A percentile compares a stretch with the other conserved stretches of the same genome.
These are phyloP conservation scores for Astreopora myriophthalma DNA, from an alignment of 64 coral and sea anemone genomes.

Conservation along the genomic window DNA sequence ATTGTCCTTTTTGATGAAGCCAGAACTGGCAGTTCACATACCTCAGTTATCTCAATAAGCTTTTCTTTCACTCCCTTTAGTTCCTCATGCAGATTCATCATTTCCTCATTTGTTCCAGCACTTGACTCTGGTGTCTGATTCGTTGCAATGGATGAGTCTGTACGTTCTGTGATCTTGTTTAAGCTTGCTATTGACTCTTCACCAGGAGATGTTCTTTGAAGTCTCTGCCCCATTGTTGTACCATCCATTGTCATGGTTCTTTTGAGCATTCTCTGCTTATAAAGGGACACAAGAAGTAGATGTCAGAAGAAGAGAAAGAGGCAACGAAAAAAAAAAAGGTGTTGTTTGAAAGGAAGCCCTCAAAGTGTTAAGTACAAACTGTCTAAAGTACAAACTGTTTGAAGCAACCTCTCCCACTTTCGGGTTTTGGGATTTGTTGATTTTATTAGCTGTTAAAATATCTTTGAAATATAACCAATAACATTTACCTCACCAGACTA, in stretches of 20 bases:
- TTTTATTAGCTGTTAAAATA: too few relatives aligned
- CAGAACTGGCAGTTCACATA: neutral
- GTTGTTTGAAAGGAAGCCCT: too few relatives aligned
- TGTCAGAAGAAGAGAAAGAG: too few relatives aligned
- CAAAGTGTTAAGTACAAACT: too few relatives aligned
- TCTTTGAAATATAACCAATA: too few relatives aligned
- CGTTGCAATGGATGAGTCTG: neutral
- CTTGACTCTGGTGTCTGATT: neutral
- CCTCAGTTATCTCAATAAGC: slow-evolving; percentile 65
- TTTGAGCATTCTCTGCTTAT: slow-evolving; percentile 5
- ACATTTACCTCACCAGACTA: too few relatives aligned
- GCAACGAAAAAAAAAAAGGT: too few relatives aligned
- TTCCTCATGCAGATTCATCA: slow-evolving; percentile 68
- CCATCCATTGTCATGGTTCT: slow-evolving; percentile 51
- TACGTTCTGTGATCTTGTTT: neutral
- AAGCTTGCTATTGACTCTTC: neutral
- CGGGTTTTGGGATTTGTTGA: too few relatives aligned
- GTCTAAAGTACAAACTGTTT: too few relatives aligned
- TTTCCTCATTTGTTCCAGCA: neutral
- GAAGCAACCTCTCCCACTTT: too few relatives aligned
- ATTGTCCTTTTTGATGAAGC: neutral
- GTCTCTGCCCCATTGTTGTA: neutral
- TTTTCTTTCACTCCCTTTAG: slow-evolving; percentile 74
- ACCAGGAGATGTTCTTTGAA: neutral
- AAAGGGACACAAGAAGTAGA: neutral